These are phyloP conservation scores for Talpa occidentalis DNA, from an alignment of 2,113 vertebrate species.

Conservation along the genomic window DNA sequence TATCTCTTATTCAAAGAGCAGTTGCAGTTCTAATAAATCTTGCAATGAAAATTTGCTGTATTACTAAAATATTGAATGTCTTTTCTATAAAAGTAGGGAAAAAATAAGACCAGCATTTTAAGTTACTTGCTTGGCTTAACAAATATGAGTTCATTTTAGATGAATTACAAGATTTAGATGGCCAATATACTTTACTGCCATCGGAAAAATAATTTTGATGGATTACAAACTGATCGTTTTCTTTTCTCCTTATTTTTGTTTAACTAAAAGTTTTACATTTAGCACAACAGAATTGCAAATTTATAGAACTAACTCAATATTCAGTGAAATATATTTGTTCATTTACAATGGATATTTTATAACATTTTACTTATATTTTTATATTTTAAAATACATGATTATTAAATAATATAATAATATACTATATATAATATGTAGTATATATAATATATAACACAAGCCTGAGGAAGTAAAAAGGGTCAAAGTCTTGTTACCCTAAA, in stretches of 20 bases:
- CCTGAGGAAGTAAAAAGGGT: background rate
- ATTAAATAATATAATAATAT: background rate
- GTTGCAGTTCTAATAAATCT: background rate
- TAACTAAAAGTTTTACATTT: background rate
- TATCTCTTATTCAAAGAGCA: background rate
- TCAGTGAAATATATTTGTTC: background rate
- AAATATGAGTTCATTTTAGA: background rate
- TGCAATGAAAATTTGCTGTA: background rate
- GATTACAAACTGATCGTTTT: background rate
- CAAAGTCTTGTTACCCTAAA: background rate
- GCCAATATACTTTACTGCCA: background rate
- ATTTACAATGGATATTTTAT: background rate
- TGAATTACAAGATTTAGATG: background rate
- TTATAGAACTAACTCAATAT: background rate
- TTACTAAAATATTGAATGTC: background rate
- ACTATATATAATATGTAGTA: too few relatives aligned
- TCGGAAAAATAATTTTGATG: background rate
- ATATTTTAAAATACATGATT: background rate
- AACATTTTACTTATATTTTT: background rate
- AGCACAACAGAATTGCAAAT: background rate
- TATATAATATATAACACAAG: too few relatives aligned
- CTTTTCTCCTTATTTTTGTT: background rate
- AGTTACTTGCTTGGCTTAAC: background rate
- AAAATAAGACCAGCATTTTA: background rate
- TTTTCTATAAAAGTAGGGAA: background rate